A percentile compares a stretch with the other conserved stretches of the same genome.
Evolutionary conservation across 2,888 invertebrate species (phyloP).

Genomic region (Phrixothrix hirtus): DNA sequence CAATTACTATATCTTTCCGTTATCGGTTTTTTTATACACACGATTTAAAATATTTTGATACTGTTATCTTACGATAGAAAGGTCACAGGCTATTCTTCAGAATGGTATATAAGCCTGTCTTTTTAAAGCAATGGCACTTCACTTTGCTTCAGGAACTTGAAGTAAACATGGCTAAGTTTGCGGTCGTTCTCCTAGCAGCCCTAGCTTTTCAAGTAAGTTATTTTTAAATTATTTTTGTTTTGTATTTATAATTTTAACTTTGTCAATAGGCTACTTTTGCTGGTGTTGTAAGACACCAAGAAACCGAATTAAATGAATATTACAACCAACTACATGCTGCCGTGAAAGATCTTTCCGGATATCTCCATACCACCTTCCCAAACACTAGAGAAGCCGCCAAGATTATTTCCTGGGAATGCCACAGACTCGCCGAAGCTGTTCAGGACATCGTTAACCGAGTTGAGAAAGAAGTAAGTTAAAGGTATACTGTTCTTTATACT

Average conservation of each 20-base stretch:
- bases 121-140: background rate
- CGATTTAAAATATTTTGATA: too few species aligned
- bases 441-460: background rate
- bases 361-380: background rate
- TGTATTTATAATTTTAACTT: background rate
- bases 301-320: background rate
- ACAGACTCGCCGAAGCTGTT: background rate
- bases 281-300: background rate
- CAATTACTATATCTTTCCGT: too few species aligned
- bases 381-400: background rate
- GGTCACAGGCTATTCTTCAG: too few species aligned
- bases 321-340: background rate
- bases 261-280: background rate
- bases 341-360: background rate
- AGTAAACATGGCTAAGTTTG: slow-evolving; percentile 1
- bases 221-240: background rate
- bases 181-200: background rate
- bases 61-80: too few species aligned
- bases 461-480: background rate
- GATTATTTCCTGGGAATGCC: background rate
- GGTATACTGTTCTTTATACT: background rate
- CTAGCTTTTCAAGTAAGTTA: slow-evolving; percentile 4
- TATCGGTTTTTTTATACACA: too few species aligned
- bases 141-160: background rate
- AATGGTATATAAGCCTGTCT: background rate